A percentile compares a stretch with the other conserved stretches of the same genome.
phyloP scores from a whole-genome alignment of 2,888 invertebrate species.

The Steinernema carpocapsae region DNA sequence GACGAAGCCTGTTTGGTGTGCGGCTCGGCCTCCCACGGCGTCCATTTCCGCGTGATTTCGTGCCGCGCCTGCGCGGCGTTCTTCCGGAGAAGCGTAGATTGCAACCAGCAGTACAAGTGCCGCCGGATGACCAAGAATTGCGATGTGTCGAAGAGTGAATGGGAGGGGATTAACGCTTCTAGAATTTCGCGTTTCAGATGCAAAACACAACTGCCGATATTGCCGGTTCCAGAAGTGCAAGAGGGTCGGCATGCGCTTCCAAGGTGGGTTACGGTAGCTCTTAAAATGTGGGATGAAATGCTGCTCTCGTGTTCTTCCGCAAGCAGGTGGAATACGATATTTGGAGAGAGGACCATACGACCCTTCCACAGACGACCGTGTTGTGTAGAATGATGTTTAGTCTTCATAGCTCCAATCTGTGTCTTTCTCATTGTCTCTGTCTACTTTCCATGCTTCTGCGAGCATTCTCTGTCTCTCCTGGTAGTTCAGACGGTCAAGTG shows the following conservation, averaged over 20 bases:
- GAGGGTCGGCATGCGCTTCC: slow-evolving; percentile 36
- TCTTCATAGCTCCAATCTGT: no score
- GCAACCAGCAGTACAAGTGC: slow-evolving; percentile 35
- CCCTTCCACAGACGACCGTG: no score
- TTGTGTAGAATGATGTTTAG: no score
- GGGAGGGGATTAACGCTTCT: background rate
- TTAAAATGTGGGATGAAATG: no score
- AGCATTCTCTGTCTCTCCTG: no score
- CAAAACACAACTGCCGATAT: slow-evolving; percentile 38
- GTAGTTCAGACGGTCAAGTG: no score
- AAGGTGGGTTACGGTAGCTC: background rate
- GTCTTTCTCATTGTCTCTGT: no score
- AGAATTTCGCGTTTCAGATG: slow-evolving; percentile 16
- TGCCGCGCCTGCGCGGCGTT: slow-evolving; percentile 39
- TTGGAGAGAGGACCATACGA: no score
- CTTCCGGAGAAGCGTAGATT: slow-evolving; percentile 19
- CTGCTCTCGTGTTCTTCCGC: no score
- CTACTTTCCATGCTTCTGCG: no score
- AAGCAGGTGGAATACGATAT: no score
- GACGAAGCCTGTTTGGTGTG: slow-evolving; percentile 34
- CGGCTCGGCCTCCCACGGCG: slow-evolving; percentile 30
- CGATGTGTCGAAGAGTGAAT: slow-evolving; percentile 38
- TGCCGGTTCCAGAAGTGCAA: slow-evolving; percentile 37
- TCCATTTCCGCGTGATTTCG: slow-evolving; percentile 36
- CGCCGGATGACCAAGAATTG: slow-evolving; percentile 27